Evolutionary conservation across 2,113 vertebrate genomes (phyloP).

Genomic region (Cephalopholis sonnerati): DNA sequence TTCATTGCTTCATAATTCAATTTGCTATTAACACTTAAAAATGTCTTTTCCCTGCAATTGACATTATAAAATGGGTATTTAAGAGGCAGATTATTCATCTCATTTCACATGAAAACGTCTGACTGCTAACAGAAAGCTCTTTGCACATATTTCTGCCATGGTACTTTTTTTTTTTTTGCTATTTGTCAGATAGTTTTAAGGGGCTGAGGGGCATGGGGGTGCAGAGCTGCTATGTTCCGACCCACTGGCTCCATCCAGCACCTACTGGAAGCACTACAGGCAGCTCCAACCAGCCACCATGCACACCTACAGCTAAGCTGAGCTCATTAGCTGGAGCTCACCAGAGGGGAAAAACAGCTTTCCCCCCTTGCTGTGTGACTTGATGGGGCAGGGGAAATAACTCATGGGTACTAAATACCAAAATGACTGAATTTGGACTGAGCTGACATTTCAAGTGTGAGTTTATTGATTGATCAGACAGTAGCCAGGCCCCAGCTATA

Average conservation of each 20-base stretch:
- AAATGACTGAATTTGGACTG: conserved; percentile 42
- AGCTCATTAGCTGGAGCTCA: conserved; percentile 73
- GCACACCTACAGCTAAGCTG: conserved; percentile 61
- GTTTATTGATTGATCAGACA: conserved; percentile 55
- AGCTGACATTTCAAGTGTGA: conserved; percentile 35
- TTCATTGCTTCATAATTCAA: neutral
- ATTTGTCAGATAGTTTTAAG: conserved; percentile 21
- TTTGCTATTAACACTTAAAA: neutral
- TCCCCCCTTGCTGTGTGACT: conserved; percentile 45
- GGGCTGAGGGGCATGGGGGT: conserved; percentile 8
- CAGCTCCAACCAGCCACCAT: conserved; percentile 46
- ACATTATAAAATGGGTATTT: neutral
- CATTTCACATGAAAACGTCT: neutral
- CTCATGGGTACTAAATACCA: conserved; percentile 61
- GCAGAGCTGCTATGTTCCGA: conserved; percentile 31
- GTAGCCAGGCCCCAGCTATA: neutral
- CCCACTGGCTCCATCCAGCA: conserved; percentile 39
- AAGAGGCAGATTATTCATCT: neutral
- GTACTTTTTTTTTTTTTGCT: conserved; percentile 2
- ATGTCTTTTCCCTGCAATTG: neutral
- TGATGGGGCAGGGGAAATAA: conserved; percentile 54
- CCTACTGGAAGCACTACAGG: conserved; percentile 43
- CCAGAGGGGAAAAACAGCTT: conserved; percentile 69
- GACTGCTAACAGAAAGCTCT: neutral
- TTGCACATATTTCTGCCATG: neutral